Base-by-base conservation (phyloP, 2,113 vertebrate genomes). In the Ammodytes dubius region DNA sequence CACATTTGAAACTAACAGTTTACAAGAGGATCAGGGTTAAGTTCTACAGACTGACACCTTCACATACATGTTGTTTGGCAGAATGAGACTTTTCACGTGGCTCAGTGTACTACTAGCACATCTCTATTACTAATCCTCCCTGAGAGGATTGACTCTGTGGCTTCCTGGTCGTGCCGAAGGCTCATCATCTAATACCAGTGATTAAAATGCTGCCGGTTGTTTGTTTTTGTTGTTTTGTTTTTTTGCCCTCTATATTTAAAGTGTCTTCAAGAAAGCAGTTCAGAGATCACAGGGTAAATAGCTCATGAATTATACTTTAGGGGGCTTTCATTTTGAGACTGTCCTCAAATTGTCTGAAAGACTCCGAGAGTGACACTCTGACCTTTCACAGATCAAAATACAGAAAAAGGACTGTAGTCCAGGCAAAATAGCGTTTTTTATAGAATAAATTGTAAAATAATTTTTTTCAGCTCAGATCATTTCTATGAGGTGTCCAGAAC, bases 51-150 rank as follows among this genome's bases (percentile, higher is more conserved):
- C 27, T 27, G 27, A 27, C 27, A 8, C 14, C 0, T 59, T 50
- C 3, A 73, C 43, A 47, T 66, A 37, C 37, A 13, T 49, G 76
- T 49, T 83, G 67, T 60, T 56, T 81, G 39, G n/a, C 63, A n/a
- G 40, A 65, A 59, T 66, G 9, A 73, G 81, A 68, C 70, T 72
- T 40, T 53, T 74, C 69, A 60, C 15, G 47, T 82, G 70, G 68
- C 70, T 79, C 40, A 4, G 15, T 59, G 74, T 77, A 83, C 65
- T 9, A 11, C 79, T 69, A 27, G 65, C 46, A 81, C 79, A 84
- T 71, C 90, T 84, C 78, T 66, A 87, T 73, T 68, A 71, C 78
- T 92, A 93, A 93, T 92, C 89, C 87, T 53, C 59, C 61, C 47
- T 85, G 89, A 92, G 87, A 82, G 91, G 90, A 91, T 88, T 85